Percentiles rank a stretch among this genome's conserved stretches.
Conservation (phyloP, 2,797 vertebrate species). For the Esox masquinongy region DNA sequence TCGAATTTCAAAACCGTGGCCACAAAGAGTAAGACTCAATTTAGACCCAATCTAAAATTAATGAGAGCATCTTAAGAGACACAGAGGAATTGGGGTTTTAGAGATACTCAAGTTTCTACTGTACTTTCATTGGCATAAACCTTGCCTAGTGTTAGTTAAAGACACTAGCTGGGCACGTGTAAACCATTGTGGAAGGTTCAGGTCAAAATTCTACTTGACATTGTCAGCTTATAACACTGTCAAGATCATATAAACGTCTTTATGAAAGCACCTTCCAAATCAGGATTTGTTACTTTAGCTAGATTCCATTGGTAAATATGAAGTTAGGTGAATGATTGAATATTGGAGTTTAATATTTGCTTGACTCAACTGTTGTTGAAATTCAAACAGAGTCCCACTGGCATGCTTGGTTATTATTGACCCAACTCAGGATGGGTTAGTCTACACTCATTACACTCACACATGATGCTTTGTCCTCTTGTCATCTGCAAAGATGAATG, state of each 20-base stretch:
- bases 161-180: neutral
- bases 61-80: conserved; percentile 74
- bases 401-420: conserved; percentile 43
- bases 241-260: neutral
- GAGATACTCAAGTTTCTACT: conserved; percentile 18
- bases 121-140: neutral
- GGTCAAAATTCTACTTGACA: neutral
- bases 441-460: conserved; percentile 72
- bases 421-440: conserved; percentile 32
- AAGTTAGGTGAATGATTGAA: neutral
- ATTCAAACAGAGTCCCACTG: conserved; percentile 71
- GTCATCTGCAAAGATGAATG: conserved; percentile 71
- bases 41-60: conserved; percentile 79
- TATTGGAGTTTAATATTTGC: conserved; percentile 29
- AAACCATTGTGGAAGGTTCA: neutral
- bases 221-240: neutral
- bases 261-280: neutral
- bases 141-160: neutral
- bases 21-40: conserved; percentile 72
- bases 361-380: conserved; percentile 12
- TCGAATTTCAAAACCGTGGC: conserved; percentile 74
- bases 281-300: neutral
- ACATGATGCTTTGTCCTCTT: conserved; percentile 68
- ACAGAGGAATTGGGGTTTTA: conserved; percentile 23
- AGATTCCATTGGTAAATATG: neutral